A percentile compares a stretch with the other conserved stretches of the same genome.
Evolutionary conservation across 2,888 invertebrate genomes (phyloP).

Genomic region (Scelioninae gen. 2): DNA sequence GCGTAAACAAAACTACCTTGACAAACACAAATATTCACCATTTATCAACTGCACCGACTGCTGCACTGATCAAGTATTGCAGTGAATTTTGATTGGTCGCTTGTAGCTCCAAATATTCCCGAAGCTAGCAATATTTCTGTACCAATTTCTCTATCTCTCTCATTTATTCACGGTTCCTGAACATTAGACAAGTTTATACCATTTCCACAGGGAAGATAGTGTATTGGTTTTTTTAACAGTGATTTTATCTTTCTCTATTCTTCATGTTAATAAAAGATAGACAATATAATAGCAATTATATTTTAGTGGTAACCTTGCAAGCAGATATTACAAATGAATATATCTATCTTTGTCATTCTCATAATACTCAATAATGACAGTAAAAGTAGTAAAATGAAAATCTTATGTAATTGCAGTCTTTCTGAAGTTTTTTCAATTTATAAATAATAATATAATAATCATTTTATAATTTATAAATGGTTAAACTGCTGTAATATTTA

Average conservation of each 20-base stretch:
- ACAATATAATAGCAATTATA: too few species aligned
- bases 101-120: constrained; percentile 62
- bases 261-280: too few species aligned
- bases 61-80: constrained; percentile 74
- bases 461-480: too few species aligned
- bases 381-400: background rate
- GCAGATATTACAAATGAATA: too few species aligned
- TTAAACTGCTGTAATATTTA: background rate
- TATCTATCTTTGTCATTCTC: background rate
- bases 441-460: too few species aligned
- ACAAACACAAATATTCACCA: constrained; percentile 82
- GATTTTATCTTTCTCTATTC: too few species aligned
- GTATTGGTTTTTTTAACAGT: too few species aligned
- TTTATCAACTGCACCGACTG: constrained; percentile 80
- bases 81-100: constrained; percentile 65
- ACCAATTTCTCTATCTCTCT: constrained; percentile 9
- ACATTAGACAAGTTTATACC: background rate
- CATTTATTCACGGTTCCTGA: background rate
- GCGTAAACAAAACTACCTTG: constrained; percentile 83
- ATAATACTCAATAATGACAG: background rate
- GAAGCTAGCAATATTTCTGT: constrained; percentile 57
- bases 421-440: too few species aligned
- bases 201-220: background rate
- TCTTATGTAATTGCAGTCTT: too few species aligned
- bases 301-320: too few species aligned